Base-by-base conservation (phyloP, 2,888 invertebrate species). In the Acanthopleura granulata region DNA sequence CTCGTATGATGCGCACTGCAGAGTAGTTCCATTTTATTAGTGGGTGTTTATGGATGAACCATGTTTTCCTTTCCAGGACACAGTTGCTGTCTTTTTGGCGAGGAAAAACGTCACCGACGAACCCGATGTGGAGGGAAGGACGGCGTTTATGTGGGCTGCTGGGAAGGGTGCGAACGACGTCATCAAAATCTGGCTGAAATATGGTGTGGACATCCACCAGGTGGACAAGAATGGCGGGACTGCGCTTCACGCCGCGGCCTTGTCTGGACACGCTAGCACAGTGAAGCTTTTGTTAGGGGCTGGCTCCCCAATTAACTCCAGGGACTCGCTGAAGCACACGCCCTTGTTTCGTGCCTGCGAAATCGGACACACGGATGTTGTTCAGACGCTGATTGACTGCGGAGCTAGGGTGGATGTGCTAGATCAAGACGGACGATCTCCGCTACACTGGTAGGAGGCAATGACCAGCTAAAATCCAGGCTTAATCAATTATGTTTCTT, bases 91-190 rank as follows among this genome's bases (percentile, higher is more conserved):
- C 25, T 91, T 91, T 78, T 79, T 90, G 49, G 82, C 85, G 0
- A 80, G 85, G 18, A 83, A 84, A 25, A 83, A 82, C 66, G 83
- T 89, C 29, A 85, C 83, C 18, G 89, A 90, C 76, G 89, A 91
- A 73, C 84, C 88, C 9, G 91, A 91, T 78, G 82, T 85, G 6
- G 88, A 90, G 29, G 90, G 90, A 18, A 81, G 90, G 18, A 89
- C 88, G 62, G 90, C 91, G 16, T 88, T 91, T 76, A 88, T 91
- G 86, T 91, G 91, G 91, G 91, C 90, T 27, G 88, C 89, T 49
- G 87, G 89, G 50, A 89, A 89, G 78, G 90, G 90, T 14, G 90
- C 91, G 4, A 86, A 89, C 76, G 86, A 89, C 76, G 90, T 89
- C 22, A 83, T 91, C 11, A 74, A 80, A 12, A 82, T 84, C 11